Conservation (phyloP, 2,888 invertebrate genomes). For the Yponomeuta evonymella region DNA sequence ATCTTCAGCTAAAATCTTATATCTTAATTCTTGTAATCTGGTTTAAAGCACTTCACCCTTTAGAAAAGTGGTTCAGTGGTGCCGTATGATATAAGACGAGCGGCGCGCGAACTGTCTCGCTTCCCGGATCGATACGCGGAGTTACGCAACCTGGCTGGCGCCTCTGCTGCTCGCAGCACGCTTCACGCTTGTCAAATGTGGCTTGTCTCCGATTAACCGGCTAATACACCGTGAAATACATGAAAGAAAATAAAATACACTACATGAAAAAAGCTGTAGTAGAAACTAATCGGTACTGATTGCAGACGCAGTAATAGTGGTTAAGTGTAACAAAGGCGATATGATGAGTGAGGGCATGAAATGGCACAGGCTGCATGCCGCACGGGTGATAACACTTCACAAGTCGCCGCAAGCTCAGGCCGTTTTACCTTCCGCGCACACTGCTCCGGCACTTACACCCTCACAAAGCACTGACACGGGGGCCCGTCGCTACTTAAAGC, state of each 20-base stretch:
- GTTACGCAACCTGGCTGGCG: conserved; percentile 71
- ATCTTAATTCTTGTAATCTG: background rate
- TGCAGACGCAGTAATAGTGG: background rate
- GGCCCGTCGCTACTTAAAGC: conserved; percentile 49
- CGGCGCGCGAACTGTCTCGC: conserved; percentile 21
- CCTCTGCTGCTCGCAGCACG: conserved; percentile 26
- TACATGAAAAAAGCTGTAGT: background rate
- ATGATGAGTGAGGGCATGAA: conserved; percentile 4
- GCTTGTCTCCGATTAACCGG: background rate
- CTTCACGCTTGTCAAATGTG: background rate
- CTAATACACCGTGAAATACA: background rate
- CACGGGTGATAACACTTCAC: conserved; percentile 46
- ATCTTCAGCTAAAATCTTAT: too few species aligned
- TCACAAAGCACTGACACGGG: conserved; percentile 57
- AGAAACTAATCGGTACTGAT: background rate
- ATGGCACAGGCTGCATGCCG: conserved; percentile 27
- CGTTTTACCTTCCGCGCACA: conserved; percentile 49
- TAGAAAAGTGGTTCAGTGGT: conserved; percentile 32
- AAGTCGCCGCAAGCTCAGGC: conserved; percentile 33
- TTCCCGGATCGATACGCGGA: conserved; percentile 63
- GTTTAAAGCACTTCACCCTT: background rate
- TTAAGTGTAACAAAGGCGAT: background rate
- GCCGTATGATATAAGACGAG: conserved; percentile 6
- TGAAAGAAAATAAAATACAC: background rate
- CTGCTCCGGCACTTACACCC: conserved; percentile 63